Base-by-base conservation (phyloP, 2,888 invertebrate genomes). In the Drosophila paranaensis region DNA sequence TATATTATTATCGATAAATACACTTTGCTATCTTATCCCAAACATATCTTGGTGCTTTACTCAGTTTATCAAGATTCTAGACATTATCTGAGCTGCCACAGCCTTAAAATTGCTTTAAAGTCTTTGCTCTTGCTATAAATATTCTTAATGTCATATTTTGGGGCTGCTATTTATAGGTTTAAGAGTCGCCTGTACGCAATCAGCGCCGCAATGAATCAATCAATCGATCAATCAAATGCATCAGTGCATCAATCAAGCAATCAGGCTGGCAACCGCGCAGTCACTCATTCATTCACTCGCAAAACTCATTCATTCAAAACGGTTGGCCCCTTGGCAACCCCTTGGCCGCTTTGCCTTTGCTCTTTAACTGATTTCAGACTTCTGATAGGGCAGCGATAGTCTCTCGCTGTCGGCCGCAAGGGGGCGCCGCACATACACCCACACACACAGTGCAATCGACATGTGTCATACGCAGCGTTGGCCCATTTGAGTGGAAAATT, bases 401-500 rank as follows among this genome's bases (percentile, higher is more conserved):
- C 54, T 42, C 50, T 60, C 45, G 33, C 64, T 56, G 13, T 57
- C 40, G 64, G 62, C 42, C 74, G 42, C 60, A 66, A 68, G 80
- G 61, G 72, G 76, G 82, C 75, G 55, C 48, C 48, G 33, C 54
- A 20, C 20, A 20, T 2, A 1, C 20, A 20, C 20, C 1, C 39
- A 39, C 14, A 6, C 39, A 39, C 40, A 63, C 70, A 43, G 33
- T 82, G 82, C 82, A 79, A 77, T 79, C 77, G 82, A 82, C 82
- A 82, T 85, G 77, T 82, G 80, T 85, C 82, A 82, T 85, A 77
- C 82, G 77, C 81, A 82, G 80, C 66, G 77, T 71, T 60, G 68
- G 74, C 74, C 69, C 86, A 85, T 73, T 85, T 82, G 60, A 81
- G 82, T 81, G 81, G 81, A 85, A 81, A 81, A 81, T 81, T 66